Evolutionary conservation across 2,888 invertebrate genomes (phyloP).

Genomic region (Papilio elwesi): DNA sequence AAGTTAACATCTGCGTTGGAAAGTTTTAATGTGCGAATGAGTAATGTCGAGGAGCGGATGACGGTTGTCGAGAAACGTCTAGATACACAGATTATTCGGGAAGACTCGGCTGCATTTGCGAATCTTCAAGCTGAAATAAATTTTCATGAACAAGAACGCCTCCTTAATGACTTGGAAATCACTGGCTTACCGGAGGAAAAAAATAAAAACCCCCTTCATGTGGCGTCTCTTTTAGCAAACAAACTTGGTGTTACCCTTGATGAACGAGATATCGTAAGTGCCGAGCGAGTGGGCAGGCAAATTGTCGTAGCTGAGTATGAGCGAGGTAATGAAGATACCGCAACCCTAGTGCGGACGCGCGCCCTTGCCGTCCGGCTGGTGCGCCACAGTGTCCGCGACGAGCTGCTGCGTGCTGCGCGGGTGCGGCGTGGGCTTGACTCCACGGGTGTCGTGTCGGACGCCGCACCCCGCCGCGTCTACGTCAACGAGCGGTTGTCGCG

Average conservation of each 20-base stretch:
- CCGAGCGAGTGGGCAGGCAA: constrained; percentile 31
- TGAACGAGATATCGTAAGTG: constrained; percentile 40
- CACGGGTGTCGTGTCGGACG: constrained; percentile 24
- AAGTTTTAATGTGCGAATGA: background rate
- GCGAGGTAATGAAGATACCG: too few species aligned
- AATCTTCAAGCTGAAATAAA: constrained; percentile 31
- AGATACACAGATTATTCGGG: background rate
- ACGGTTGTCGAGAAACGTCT: background rate
- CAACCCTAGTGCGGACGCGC: constrained; percentile 33
- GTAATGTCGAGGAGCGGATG: background rate
- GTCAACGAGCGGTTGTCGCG: too few species aligned
- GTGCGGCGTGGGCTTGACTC: constrained; percentile 43
- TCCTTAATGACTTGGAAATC: constrained; percentile 39
- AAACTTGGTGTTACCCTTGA: constrained; percentile 41
- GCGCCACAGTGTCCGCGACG: constrained; percentile 42
- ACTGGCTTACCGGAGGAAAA: too few species aligned
- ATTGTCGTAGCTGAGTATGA: too few species aligned
- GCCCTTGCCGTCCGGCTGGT: constrained; percentile 41
- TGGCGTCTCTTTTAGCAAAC: constrained; percentile 24
- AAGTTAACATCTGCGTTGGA: background rate
- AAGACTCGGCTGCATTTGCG: background rate
- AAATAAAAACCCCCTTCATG: constrained; percentile 37
- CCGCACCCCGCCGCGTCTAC: too few species aligned
- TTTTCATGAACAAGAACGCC: constrained; percentile 38
- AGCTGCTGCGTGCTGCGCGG: constrained; percentile 42